A percentile compares a stretch with the other conserved stretches of the same genome.
phyloP scores from a whole-genome alignment of 2,888 invertebrate genomes.

The Melikaiella ostensackeni region DNA sequence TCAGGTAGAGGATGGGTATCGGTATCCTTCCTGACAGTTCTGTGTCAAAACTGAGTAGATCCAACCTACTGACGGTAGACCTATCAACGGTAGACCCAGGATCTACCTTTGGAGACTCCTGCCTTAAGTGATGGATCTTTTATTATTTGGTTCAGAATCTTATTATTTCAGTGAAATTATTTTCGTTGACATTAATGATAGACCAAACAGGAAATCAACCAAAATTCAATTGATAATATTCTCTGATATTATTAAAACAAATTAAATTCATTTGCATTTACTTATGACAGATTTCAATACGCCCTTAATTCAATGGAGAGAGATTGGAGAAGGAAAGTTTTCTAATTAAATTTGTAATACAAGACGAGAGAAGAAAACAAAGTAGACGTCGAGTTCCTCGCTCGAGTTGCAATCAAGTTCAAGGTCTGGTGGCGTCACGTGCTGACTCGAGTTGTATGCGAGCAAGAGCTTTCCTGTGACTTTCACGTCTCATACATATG shows the following conservation, averaged over 20 bases:
- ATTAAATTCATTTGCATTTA: conserved; percentile 19
- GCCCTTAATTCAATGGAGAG: conserved; percentile 22
- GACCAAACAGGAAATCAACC: no score
- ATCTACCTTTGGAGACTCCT: no score
- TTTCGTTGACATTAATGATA: no score
- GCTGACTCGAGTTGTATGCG: not conserved
- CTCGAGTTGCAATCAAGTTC: conserved; percentile 38
- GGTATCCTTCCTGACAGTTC: no score
- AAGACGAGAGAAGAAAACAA: conserved; percentile 21
- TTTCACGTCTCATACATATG: conserved; percentile 62
- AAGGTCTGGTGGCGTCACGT: conserved; percentile 35
- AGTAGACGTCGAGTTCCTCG: conserved; percentile 30
- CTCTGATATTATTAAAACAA: not conserved
- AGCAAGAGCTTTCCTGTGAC: conserved; percentile 25
- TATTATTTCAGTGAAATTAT: no score
- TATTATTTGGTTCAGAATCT: no score
- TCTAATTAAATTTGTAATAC: conserved; percentile 37
- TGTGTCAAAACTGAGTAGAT: no score
- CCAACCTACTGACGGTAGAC: no score
- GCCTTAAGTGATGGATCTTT: no score
- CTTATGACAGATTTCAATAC: conserved; percentile 15
- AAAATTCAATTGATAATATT: not conserved
- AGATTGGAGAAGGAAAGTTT: conserved; percentile 10
- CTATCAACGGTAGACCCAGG: no score
- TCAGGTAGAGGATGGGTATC: no score